Base-by-base conservation (phyloP, 2,113 vertebrate species). In the Leucosticte australis region DNA sequence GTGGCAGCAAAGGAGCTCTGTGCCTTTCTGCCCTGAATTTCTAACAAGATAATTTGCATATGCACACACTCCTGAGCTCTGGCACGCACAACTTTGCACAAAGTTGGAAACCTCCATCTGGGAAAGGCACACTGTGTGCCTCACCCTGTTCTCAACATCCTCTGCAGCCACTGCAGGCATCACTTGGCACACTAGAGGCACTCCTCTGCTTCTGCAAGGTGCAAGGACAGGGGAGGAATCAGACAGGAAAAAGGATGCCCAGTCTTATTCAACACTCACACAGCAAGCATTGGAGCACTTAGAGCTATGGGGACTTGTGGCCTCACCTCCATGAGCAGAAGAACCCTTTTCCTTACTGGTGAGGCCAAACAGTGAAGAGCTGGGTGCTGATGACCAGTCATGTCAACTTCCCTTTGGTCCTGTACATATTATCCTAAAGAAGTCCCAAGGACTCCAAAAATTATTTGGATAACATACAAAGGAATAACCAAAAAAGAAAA, bases 11-110 rank as follows among this genome's bases (percentile, higher is more conserved):
- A 89, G 83, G 49, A 94, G 71, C 70, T 35, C 17, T 31, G 60
- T 37, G 88, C 59, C 74, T 94, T 90, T 90, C 82, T 87, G 39
- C 42, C 85, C 64, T 70, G 74, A 93, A 94, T 94, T 83, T 75
- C 30, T 84, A 78, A 89, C 2, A 18, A 83, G 30, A 27, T 47
- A 2, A 90, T 94, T 83, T 90, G 53, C 83, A 81, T 77, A 37
- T 2, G 28, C 4, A 7, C 68, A 59, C 18, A 39, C 13, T 65
- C 67, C 70, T 68, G 65, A 87, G 73, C 64, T 68, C 74, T 42
- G 57, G 71, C 70, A 88, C 0, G 0, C 27, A 59, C 31, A 90
- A 35, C 79, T 80, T 83, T 39, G 67, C 26, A 17, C 71, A 11
- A 42, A 74, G 83, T 59, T 83, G 56, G 79, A 92, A 90, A 42